A percentile compares a stretch with the other conserved stretches of the same genome.
These are phyloP conservation scores for Tenthredo scrophulariae DNA, from an alignment of 2,888 invertebrate species.

Conservation along the genomic window DNA sequence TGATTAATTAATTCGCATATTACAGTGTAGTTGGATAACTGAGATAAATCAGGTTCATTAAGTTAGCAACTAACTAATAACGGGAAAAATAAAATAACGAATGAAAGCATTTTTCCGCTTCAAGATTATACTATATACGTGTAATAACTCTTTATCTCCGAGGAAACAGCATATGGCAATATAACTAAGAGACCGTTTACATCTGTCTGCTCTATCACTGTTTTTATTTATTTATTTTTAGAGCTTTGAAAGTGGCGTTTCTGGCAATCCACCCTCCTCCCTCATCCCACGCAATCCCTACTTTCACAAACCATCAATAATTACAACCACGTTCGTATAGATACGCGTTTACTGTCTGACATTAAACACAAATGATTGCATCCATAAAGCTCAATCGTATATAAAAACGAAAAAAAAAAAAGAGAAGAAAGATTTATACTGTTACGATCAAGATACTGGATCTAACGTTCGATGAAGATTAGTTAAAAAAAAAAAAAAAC, in stretches of 20 bases:
- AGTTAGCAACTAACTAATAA: not conserved
- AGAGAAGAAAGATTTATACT: not conserved
- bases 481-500: not conserved
- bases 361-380: slow-evolving; percentile 28
- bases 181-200: slow-evolving; percentile 30
- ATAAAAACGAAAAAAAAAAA: not conserved
- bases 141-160: not conserved
- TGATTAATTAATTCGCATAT: not conserved
- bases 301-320: slow-evolving; percentile 15
- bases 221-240: slow-evolving; percentile 38
- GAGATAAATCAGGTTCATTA: not conserved
- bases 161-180: not conserved
- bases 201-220: slow-evolving; percentile 13
- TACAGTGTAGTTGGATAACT: not conserved
- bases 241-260: slow-evolving; percentile 29
- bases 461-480: not conserved
- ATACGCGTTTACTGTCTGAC: slow-evolving; percentile 8
- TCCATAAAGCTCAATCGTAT: slow-evolving; percentile 14
- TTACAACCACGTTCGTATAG: slow-evolving; percentile 20
- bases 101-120: not conserved
- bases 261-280: not conserved
- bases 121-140: not conserved
- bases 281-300: not conserved
- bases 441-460: not conserved
- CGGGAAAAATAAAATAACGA: not conserved